Conservation (phyloP, 2,888 invertebrate species). For the Melinopterus prodromus region DNA sequence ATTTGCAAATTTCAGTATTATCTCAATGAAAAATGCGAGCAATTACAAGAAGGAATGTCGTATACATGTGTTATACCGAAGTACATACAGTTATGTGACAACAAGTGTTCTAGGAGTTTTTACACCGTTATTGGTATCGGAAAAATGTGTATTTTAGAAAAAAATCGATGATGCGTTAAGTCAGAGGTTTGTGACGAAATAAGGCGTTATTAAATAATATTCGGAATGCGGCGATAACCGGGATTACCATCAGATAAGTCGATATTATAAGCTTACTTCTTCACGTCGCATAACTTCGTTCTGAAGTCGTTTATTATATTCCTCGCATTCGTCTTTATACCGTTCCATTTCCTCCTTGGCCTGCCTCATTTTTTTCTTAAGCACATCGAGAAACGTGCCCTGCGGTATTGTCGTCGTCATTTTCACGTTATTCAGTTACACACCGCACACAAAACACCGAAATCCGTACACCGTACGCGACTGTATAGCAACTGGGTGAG, state of each 20-base stretch:
- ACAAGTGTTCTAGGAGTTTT: neutral
- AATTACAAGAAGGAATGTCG: neutral
- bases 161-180: neutral
- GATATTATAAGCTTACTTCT: constrained; percentile 80
- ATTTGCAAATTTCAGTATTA: too few species aligned
- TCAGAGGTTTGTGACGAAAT: neutral
- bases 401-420: constrained; percentile 92
- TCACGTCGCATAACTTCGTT: constrained; percentile 95
- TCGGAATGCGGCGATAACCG: neutral
- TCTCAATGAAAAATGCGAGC: neutral
- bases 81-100: neutral
- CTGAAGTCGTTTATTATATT: constrained; percentile 93
- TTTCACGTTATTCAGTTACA: constrained; percentile 52
- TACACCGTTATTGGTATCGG: neutral
- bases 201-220: neutral
- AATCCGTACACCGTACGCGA: constrained; percentile 42
- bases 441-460: constrained; percentile 42
- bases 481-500: constrained; percentile 58
- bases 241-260: neutral
- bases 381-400: constrained; percentile 93
- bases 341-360: constrained; percentile 99
- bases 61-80: neutral
- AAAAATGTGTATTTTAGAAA: neutral
- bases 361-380: constrained; percentile 99
- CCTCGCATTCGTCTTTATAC: constrained; percentile 97